phyloP scores from a whole-genome alignment of 2,797 vertebrate species.

The Fistularia commersonii region DNA sequence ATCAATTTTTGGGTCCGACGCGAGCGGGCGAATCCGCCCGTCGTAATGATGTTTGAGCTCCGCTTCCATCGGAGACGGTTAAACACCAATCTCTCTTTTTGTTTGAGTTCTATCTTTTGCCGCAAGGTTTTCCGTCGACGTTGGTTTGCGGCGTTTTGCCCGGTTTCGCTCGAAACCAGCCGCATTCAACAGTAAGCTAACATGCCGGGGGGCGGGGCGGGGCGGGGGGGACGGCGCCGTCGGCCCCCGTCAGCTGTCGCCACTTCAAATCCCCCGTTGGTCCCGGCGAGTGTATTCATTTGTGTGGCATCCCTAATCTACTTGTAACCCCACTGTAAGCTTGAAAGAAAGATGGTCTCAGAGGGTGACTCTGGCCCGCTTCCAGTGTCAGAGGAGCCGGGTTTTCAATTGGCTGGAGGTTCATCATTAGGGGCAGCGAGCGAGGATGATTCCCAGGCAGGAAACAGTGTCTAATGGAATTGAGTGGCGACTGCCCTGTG shows the following conservation, averaged over 20 bases:
- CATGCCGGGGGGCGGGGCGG: constrained; percentile 28
- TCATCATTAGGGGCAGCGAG: constrained; percentile 53
- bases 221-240: too few relatives aligned
- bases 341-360: constrained; percentile 42
- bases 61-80: constrained; percentile 26
- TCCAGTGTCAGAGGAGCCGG: constrained; percentile 51
- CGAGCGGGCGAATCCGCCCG: neutral
- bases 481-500: constrained; percentile 66
- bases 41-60: constrained; percentile 13
- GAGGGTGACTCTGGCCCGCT: constrained; percentile 41
- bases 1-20: constrained; percentile 11
- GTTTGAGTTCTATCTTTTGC: constrained; percentile 25
- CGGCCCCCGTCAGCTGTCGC: constrained; percentile 32
- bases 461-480: constrained; percentile 66
- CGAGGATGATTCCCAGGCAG: constrained; percentile 57
- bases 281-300: constrained; percentile 43
- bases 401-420: constrained; percentile 50
- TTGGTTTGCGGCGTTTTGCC: constrained; percentile 19
- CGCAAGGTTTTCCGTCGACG: constrained; percentile 30
- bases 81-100: constrained; percentile 22
- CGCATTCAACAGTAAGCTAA: constrained; percentile 29
- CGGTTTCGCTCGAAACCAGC: constrained; percentile 24
- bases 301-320: constrained; percentile 50
- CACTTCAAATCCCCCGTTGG: constrained; percentile 37
- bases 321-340: constrained; percentile 42